Conservation (phyloP, 1,140 invertebrate species). For the Neotoxoptera formosana region DNA sequence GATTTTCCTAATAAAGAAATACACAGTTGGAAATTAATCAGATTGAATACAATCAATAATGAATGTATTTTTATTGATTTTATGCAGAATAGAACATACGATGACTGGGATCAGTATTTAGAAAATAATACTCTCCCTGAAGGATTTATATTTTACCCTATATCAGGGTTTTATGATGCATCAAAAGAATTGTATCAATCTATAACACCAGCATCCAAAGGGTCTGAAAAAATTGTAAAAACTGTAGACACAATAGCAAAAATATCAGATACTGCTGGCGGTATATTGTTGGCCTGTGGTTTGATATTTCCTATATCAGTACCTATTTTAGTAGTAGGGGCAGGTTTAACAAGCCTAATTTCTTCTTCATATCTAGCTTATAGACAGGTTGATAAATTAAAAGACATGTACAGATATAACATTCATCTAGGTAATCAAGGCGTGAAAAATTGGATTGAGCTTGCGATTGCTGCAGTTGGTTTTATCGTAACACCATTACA, state of each 20-base stretch:
- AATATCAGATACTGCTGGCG: fast-evolving
- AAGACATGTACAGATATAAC: background rate
- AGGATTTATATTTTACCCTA: background rate
- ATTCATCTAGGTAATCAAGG: fast-evolving
- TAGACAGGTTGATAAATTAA: background rate
- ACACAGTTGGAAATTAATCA: background rate
- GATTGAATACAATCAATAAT: background rate
- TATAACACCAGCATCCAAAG: background rate
- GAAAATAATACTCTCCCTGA: background rate
- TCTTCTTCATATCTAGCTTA: background rate
- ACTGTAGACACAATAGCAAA: fast-evolving
- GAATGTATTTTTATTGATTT: background rate
- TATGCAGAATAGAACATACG: background rate
- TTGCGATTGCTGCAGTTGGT: background rate
- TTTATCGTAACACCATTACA: background rate
- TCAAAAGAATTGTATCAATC: background rate
- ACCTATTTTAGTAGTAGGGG: fast-evolving
- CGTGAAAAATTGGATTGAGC: background rate
- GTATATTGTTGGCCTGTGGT: background rate
- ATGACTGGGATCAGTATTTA: background rate
- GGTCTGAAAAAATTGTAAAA: background rate
- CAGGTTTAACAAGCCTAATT: fast-evolving
- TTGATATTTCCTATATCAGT: background rate
- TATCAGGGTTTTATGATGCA: background rate
- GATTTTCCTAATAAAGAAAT: background rate